Evolutionary conservation across 2,888 invertebrate species (phyloP).

Genomic region (Ophion obscuratus): DNA sequence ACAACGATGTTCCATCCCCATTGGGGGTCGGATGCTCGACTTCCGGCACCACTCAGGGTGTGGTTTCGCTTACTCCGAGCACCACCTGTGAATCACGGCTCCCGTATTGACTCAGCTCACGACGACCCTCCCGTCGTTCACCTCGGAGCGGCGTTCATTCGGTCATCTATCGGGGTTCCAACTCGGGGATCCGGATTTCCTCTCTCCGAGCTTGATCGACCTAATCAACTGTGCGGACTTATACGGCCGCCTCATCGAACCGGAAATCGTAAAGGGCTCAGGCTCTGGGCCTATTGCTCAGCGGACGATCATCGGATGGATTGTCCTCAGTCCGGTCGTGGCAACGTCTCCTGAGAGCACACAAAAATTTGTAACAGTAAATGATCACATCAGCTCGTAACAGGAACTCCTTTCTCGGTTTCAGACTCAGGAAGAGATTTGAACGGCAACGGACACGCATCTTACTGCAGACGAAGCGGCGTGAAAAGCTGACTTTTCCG

Average conservation of each 20-base stretch:
- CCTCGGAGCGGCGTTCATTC: not conserved
- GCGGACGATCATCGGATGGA: conserved; percentile 2
- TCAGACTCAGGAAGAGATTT: conserved; percentile 4
- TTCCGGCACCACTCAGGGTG: not conserved
- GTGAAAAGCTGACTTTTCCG: conserved; percentile 3
- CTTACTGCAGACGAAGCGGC: not conserved
- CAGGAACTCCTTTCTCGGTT: no score
- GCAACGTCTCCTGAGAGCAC: not conserved
- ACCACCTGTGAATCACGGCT: no score
- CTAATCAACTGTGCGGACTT: conserved; percentile 12
- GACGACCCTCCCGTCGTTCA: not conserved
- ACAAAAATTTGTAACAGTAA: no score
- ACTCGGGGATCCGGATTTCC: conserved; percentile 25
- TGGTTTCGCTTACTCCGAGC: no score
- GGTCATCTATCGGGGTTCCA: not conserved
- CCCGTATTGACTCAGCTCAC: not conserved
- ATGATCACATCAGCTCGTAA: not conserved
- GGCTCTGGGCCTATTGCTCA: not conserved
- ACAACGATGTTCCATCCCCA: not conserved
- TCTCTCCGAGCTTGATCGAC: not conserved
- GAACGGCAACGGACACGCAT: not conserved
- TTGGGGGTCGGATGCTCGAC: not conserved
- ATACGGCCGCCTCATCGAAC: not conserved
- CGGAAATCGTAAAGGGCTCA: not conserved
- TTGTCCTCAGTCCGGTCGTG: not conserved